Base-by-base conservation (phyloP, 1,140 invertebrate genomes). In the Lycorma delicatula region DNA sequence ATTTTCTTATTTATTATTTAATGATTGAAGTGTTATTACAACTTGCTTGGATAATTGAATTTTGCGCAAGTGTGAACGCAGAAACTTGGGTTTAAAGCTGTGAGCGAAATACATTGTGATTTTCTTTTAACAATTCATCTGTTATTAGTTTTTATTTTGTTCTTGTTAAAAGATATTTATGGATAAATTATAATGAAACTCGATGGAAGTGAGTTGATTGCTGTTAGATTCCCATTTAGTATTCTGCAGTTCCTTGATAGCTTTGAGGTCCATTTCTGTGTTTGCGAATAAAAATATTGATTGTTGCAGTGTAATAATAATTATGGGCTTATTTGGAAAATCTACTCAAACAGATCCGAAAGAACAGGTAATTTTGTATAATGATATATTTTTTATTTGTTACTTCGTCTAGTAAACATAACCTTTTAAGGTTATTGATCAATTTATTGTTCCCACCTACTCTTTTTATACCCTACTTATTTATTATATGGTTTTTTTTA, bases 251-350 rank as follows among this genome's bases (percentile, higher is more conserved):
- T 34, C n/a, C 31, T 34, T 7, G n/a, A 34, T 34, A 34, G n/a
- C n/a, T 25, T 49, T 22, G 47, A 49, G 7, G 47, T 25, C 18
- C 22, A 20, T 25, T 25, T 49, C 47, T 49, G 22, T 25, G 47
- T 25, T 26, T n/a, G 27, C 27, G 47, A 49, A 20, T n/a, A 26
- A 49, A 6, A 7, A 20, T 6, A 7, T 12, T 46, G 9, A 46
- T 9, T 46, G 7, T 46, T 46, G 6, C 12, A n/a, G 12, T 49
- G 47, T 70, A 69, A n/a, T n/a, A n/a, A n/a, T n/a, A n/a, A n/a
- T n/a, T n/a, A 94, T 95, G 91, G 91, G 91, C 62, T 77, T 94
- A 57, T 94, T 95, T 74, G 91, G 91, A 20, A 93, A 93, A 81
- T 83, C 85, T 22, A 81, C 79, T 4, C 81, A 87, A 60, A 80